Percentiles rank a stretch among this genome's conserved stretches.
Conservation (phyloP, 1,140 invertebrate species). For the Trachymyrmex cornetzi region DNA sequence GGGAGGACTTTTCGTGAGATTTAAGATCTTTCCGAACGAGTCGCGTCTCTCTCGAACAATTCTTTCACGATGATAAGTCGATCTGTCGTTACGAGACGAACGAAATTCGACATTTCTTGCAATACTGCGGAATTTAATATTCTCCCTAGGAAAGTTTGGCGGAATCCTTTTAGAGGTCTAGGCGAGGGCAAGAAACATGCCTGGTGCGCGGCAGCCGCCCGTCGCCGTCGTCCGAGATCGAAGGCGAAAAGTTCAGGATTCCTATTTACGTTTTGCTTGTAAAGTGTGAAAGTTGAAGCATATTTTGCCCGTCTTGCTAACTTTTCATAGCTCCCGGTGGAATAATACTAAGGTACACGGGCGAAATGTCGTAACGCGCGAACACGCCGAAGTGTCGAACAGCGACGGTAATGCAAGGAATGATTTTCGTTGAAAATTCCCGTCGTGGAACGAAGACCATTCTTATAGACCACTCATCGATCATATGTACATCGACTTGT, state of each 20-base stretch:
- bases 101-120: conserved; percentile 60
- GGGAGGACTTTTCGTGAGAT: conserved; percentile 54
- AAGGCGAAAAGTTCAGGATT: conserved; percentile 63
- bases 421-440: conserved; percentile 34
- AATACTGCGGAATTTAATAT: conserved; percentile 60
- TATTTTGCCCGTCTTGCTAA: conserved; percentile 67
- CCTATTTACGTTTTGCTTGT: conserved; percentile 68
- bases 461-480: conserved; percentile 10
- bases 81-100: conserved; percentile 62
- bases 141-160: conserved; percentile 55
- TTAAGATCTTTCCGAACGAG: conserved; percentile 46
- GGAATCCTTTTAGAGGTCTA: conserved; percentile 55
- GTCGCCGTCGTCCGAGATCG: conserved; percentile 39
- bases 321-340: conserved; percentile 67
- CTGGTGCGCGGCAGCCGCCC: conserved; percentile 16
- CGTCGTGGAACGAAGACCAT: not conserved
- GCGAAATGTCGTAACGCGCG: conserved; percentile 46
- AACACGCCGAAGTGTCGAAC: conserved; percentile 44
- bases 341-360: conserved; percentile 60
- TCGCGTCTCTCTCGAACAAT: conserved; percentile 39
- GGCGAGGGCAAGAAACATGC: conserved; percentile 45
- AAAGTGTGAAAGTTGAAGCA: conserved; percentile 65
- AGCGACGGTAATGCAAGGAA: conserved; percentile 25
- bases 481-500: not conserved
- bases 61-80: conserved; percentile 61